Evolutionary conservation across 2,797 vertebrate species (phyloP), one percentile per base, ranked within the genome.

Genomic region (Crenuchus spilurus): DNA sequence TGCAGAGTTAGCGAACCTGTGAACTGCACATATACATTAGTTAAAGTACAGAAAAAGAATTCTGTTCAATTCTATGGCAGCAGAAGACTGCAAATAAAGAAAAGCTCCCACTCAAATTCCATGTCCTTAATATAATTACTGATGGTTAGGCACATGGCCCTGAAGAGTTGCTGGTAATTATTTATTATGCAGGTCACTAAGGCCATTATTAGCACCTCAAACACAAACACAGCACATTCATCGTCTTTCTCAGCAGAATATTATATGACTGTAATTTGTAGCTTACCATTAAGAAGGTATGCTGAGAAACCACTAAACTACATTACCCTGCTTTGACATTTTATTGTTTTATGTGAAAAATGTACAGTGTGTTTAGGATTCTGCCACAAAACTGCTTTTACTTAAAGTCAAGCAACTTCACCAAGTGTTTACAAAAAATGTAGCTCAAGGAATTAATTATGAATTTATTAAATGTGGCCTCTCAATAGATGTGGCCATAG

Each of bases 81-180:
- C 35, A 24, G 35, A 37, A 41, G 11, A 62, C 9, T 62, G 22
- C 37, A 26, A 22, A 24, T 6, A 4, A 55, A 55, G 49, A 57
- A 35, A 52, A 14, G 13, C 37, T 39, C n/a, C 48, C 31, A 57
- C 41, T 57, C 24, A 24, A 55, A 39, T 20, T 55, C 16, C 11
- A 57, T 55, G 6, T n/a, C 22, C 14, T 39, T 64, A 55, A 55
- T 73, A 20, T 55, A 63, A 46, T 18, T 64, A 22, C 61, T 28
- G 48, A 44, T n/a, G 20, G 30, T 67, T 46, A 58, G 31, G 42
- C 31, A 37, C n/a, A 60, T 2, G 13, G 46, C 18, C 30, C 11
- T 55, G 37, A 55, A 64, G 49, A 55, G 46, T 46, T 55, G 3
- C 14, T 42, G 22, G n/a, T 24, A 62, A 62, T 52, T 41, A 51